Percentiles rank a stretch among this genome's conserved stretches.
phyloP scores from a whole-genome alignment of 2,113 vertebrate species.

The Psilopsiagon aymara region DNA sequence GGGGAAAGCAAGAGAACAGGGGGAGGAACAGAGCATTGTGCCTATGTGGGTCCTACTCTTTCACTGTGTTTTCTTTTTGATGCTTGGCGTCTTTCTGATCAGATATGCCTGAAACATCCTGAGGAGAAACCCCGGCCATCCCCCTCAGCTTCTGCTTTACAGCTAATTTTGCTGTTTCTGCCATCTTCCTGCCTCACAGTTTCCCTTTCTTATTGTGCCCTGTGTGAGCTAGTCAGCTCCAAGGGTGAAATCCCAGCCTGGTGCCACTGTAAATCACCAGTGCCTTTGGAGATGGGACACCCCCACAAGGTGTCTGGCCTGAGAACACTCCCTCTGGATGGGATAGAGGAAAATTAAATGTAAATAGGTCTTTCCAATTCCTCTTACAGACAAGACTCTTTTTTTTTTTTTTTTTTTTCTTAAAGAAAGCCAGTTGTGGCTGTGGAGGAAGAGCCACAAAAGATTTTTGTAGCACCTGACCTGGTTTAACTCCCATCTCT shows the following conservation, averaged over 20 bases:
- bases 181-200: neutral
- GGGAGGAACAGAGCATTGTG: neutral
- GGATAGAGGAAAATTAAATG: neutral
- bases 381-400: neutral
- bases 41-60: neutral
- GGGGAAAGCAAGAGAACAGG: neutral
- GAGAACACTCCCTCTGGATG: neutral
- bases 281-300: neutral
- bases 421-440: neutral
- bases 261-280: neutral
- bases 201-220: neutral
- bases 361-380: neutral
- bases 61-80: neutral
- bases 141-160: neutral
- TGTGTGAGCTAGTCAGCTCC: neutral
- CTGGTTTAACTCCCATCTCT: neutral
- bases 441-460: neutral
- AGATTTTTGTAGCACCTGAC: slow-evolving; percentile 24
- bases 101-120: neutral
- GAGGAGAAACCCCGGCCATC: neutral
- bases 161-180: neutral
- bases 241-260: neutral
- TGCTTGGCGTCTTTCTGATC: neutral
- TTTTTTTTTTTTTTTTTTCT: neutral
- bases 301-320: neutral